phyloP scores from a whole-genome alignment of 2,113 vertebrate genomes.

The Misgurnus anguillicaudatus region DNA sequence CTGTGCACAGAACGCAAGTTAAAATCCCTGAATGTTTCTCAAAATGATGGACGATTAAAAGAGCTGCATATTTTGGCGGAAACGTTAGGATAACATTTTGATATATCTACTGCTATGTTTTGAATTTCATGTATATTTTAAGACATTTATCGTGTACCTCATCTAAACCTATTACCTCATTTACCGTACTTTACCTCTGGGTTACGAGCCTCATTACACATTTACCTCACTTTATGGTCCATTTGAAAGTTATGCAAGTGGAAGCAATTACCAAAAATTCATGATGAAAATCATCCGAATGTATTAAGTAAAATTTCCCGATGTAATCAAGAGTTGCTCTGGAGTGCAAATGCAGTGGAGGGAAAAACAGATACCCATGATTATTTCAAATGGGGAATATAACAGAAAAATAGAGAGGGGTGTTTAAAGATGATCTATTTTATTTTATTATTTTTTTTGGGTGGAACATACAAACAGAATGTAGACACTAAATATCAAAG shows the following conservation, averaged over 20 bases:
- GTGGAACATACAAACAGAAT: background rate
- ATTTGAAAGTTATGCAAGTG: conserved; percentile 41
- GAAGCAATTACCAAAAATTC: conserved; percentile 24
- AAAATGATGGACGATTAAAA: conserved; percentile 41
- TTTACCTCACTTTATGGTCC: conserved; percentile 49
- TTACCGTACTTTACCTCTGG: conserved; percentile 27
- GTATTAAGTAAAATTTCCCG: background rate
- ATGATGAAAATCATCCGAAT: conserved; percentile 13
- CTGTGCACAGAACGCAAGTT: conserved; percentile 60
- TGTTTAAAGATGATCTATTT: conserved; percentile 27
- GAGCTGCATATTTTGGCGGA: conserved; percentile 47
- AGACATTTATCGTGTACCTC: conserved; percentile 55
- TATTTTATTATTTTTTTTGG: conserved; percentile 15
- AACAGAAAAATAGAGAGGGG: background rate
- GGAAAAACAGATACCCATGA: conserved; percentile 11
- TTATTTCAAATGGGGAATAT: conserved; percentile 21
- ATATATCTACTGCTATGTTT: conserved; percentile 56
- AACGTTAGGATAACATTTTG: conserved; percentile 54
- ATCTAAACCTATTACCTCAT: conserved; percentile 54
- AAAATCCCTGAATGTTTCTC: conserved; percentile 61
- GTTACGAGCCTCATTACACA: conserved; percentile 36
- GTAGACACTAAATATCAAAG: conserved; percentile 29
- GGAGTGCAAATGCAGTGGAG: conserved; percentile 21
- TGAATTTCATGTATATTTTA: conserved; percentile 43
- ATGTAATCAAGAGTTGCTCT: conserved; percentile 21